Evolutionary conservation across 1,140 invertebrate genomes (phyloP).

Genomic region (Diprion similis): DNA sequence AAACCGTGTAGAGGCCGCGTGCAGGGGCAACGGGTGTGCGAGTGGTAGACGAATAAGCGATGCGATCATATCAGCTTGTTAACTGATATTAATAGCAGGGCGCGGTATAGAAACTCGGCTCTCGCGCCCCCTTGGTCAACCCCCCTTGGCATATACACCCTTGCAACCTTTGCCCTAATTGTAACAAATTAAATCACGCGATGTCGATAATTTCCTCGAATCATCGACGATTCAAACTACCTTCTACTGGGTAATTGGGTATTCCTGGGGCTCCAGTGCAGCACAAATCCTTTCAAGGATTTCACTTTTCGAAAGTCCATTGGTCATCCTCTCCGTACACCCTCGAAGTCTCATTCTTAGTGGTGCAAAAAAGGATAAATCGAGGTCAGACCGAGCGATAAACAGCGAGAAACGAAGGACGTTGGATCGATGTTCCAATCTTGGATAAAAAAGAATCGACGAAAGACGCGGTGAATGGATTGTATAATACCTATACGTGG

Average conservation of each 20-base stretch:
- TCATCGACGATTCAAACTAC: neutral
- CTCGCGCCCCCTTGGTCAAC: conserved; percentile 11
- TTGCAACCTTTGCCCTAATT: conserved; percentile 45
- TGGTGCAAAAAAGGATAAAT: neutral
- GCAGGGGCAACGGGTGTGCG: neutral
- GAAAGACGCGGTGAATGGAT: neutral
- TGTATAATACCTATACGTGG: neutral
- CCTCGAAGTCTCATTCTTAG: no score
- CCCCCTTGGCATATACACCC: neutral
- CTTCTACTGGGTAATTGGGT: no score
- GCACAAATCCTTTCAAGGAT: no score
- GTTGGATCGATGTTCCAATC: neutral
- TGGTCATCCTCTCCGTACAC: no score
- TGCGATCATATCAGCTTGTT: conserved; percentile 59
- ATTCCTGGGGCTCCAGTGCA: no score
- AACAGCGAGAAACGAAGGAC: no score
- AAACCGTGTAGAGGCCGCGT: neutral
- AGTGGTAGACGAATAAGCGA: conserved; percentile 34
- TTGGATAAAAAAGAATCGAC: neutral
- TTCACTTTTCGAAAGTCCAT: no score
- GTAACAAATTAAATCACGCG: conserved; percentile 56
- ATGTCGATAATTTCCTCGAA: conserved; percentile 39
- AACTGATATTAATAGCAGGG: conserved; percentile 62
- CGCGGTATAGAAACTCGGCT: conserved; percentile 41
- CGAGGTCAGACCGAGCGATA: neutral